Conservation (phyloP, 92 coral and sea anemone species). For the Isaurus tuberculatus region DNA sequence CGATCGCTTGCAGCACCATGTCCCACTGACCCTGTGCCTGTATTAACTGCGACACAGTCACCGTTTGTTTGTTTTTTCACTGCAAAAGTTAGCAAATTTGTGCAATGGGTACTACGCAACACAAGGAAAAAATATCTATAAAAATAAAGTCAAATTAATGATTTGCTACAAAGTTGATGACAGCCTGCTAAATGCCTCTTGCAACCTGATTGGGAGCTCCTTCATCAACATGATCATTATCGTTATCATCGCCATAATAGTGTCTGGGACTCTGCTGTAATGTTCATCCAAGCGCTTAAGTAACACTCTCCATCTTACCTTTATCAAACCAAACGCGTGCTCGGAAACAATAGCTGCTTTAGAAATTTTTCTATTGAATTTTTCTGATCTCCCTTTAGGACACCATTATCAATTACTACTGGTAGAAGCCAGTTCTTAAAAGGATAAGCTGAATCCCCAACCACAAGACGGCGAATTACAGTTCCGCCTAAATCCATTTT, state of each 20-base stretch:
- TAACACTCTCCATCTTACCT: conserved; percentile 67
- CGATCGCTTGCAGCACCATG: too few species aligned
- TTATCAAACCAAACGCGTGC: conserved; percentile 61
- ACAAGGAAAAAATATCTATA: neutral
- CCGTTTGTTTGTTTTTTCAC: neutral
- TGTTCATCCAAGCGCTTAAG: conserved; percentile 60
- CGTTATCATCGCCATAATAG: conserved; percentile 52
- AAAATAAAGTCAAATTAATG: conserved; percentile 37
- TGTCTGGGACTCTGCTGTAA: conserved; percentile 55
- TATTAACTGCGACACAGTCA: too few species aligned
- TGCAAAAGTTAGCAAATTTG: neutral
- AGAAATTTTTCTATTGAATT: too few species aligned
- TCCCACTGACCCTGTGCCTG: too few species aligned
- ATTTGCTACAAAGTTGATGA: conserved; percentile 41
- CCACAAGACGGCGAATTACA: conserved; percentile 47
- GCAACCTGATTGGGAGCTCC: conserved; percentile 59
- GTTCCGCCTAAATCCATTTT: conserved; percentile 51
- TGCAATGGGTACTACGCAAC: too few species aligned
- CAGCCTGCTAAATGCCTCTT: conserved; percentile 45
- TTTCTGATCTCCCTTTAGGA: conserved; percentile 61
- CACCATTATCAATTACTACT: conserved; percentile 58
- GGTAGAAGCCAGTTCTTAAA: conserved; percentile 63
- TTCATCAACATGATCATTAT: conserved; percentile 45
- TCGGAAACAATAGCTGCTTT: too few species aligned
- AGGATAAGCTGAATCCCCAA: conserved; percentile 67